Base-by-base conservation (phyloP, 2,113 vertebrate genomes). In the Micromys minutus region DNA sequence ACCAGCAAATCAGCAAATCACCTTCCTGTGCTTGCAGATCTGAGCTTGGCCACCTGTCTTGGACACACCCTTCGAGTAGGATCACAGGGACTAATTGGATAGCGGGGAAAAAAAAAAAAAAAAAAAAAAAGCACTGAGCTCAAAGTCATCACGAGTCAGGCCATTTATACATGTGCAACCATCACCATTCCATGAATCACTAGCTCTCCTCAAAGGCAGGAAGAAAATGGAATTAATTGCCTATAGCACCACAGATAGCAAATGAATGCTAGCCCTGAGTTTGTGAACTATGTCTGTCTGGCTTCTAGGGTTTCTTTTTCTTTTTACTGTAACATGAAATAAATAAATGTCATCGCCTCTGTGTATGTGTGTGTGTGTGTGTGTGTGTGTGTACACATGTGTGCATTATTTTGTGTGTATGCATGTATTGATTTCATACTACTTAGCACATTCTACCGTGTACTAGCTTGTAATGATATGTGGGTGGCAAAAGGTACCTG, bases 221-320 rank as follows among this genome's bases (percentile, higher is more conserved):
- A 3, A 29, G 69, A 95, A 75, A 59, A 36, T 47, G 11, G 8
- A 76, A 76, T 16, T 86, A 91, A 57, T 86, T 94, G 69, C 84
- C 52, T n/a, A 85, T 89, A 94, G 26, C 75, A 22, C 34, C 36
- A 90, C 85, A 87, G 71, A 92, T 22, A 90, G 74, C 26, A 96
- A 95, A 69, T 50, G 50, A 94, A 59, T 63, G n/a, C 71, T 94
- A 77, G 47, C 63, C 94, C 75, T 72, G 81, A 86, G 85, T 92
- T 84, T 5, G 89, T 63, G 95, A 97, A 89, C 50, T 89, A 55
- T 94, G 11, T 67, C 61, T 95, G 17, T 80, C 77, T 94, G 79
- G 83, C 80, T 94, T 67, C 90, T 42, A 63, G 55, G 57, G 31
- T 71, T 87, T 97, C 22, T 42, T 55, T 87, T 55, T 39, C 13